Evolutionary conservation across 2,888 invertebrate genomes (phyloP), one percentile per base, ranked within the genome.

Genomic region (Drosophila mimetica): DNA sequence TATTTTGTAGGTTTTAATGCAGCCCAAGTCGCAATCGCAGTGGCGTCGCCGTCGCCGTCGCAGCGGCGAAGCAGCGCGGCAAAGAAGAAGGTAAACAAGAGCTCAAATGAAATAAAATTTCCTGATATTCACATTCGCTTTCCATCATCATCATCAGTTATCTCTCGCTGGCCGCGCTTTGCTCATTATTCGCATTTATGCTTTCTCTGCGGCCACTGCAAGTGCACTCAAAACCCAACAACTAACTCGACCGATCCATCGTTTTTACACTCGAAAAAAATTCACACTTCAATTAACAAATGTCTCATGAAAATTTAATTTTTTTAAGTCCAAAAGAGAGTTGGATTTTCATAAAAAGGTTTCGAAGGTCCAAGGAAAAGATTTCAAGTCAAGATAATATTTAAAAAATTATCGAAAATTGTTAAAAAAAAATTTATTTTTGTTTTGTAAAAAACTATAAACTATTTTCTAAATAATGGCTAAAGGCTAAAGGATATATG

Each of bases 111-210:
- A 61, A 61, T 61, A 61, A 37, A 61, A 71, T 70, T 70, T 70
- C 71, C 69, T 81, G 52, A 70, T 75, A 57, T 64, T 70, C 48
- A 70, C 51, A 55, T 69, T 66, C 54, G 61, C 74, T 64, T 66
- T 75, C 51, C 57, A 58, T 50, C 71, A 66, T 60, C 64, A 75
- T 55, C 60, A 58, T 50, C 71, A 70, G 71, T 80, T 80, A 67
- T 70, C 64, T 77, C 63, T 75, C 71, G 44, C 50, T 54, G 41
- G 66, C 51, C 70, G 70, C 73, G 77, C 77, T 83, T 82, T 86
- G 79, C 83, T 86, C 78, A 80, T 88, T 88, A 84, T 84, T 84
- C 83, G 86, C 88, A 84, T 83, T 84, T 77, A 73, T 86, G 82
- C 82, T 86, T 78, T 80, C 61, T 16, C 48, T 30, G 36, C 34